Evolutionary conservation across 2,797 vertebrate genomes (phyloP).

Genomic region (Otolemur crassicaudatus): DNA sequence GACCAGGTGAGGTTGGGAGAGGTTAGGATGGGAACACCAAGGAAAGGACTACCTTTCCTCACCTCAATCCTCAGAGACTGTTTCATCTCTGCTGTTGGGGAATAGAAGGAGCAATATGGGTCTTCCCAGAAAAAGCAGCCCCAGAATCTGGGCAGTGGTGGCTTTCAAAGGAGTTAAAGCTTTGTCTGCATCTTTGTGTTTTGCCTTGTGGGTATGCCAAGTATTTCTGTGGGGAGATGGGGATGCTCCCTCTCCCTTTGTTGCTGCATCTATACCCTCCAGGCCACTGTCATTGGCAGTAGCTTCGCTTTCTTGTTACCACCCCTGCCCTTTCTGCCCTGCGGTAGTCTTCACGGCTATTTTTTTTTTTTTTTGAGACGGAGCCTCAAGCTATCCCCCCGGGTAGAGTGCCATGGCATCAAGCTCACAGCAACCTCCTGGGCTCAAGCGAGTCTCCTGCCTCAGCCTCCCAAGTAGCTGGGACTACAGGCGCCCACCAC

Average conservation of each 20-base stretch:
- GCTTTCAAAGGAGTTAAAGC: neutral
- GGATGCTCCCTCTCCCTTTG: neutral
- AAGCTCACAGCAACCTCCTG: too few relatives aligned
- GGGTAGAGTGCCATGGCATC: too few relatives aligned
- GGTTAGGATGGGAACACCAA: neutral
- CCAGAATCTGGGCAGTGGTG: neutral
- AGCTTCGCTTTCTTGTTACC: neutral
- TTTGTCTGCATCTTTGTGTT: neutral
- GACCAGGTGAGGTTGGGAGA: conserved; percentile 86
- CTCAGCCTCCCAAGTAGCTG: too few relatives aligned
- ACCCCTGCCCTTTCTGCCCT: neutral
- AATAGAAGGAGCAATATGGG: neutral
- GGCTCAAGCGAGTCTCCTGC: too few relatives aligned
- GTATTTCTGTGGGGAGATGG: neutral
- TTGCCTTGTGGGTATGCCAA: neutral
- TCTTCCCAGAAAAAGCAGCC: neutral
- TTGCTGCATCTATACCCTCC: neutral
- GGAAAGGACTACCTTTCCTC: neutral
- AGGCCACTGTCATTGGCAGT: neutral
- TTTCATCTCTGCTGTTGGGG: neutral
- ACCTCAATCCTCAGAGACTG: neutral
- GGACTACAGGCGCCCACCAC: too few relatives aligned
- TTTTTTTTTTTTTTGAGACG: too few relatives aligned
- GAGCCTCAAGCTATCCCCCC: too few relatives aligned
- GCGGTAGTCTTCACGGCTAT: neutral